Evolutionary conservation across 2,888 invertebrate species (phyloP).

Genomic region (Machimus atricapillus): DNA sequence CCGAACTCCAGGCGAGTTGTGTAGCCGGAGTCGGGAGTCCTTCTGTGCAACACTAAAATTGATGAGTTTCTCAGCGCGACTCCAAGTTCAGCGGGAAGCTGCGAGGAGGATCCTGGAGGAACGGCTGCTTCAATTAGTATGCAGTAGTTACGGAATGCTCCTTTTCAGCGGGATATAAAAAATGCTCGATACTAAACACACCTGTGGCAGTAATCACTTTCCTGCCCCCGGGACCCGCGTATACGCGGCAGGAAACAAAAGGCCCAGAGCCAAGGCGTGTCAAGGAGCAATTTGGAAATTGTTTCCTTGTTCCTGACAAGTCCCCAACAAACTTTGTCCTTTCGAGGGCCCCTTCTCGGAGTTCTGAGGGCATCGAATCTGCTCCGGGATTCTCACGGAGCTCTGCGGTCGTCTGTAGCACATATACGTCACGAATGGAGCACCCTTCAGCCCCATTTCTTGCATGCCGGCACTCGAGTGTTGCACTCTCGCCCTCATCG

Average conservation of each 20-base stretch:
- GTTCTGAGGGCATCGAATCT: not conserved
- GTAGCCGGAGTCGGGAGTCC: not conserved
- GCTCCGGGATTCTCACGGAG: not conserved
- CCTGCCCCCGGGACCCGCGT: not conserved
- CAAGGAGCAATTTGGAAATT: conserved; percentile 31
- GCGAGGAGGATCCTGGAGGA: not conserved
- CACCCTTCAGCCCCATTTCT: not conserved
- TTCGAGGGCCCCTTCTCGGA: not conserved
- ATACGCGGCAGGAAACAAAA: not conserved
- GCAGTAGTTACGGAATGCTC: not conserved
- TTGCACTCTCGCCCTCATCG: conserved; percentile 1
- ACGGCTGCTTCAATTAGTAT: not conserved
- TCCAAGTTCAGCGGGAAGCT: not conserved
- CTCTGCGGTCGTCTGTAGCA: not conserved
- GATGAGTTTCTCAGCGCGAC: not conserved
- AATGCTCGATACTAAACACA: conserved; percentile 9
- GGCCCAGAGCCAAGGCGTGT: not conserved
- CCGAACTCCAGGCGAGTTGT: not conserved
- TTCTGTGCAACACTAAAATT: not conserved
- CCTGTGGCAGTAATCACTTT: conserved; percentile 25
- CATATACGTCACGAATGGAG: not conserved
- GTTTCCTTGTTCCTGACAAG: conserved; percentile 29
- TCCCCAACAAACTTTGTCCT: conserved; percentile 29
- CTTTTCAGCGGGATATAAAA: not conserved
- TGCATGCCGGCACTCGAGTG: not conserved